Conservation (phyloP, 2,113 vertebrate genomes). For the Tetrax tetrax region DNA sequence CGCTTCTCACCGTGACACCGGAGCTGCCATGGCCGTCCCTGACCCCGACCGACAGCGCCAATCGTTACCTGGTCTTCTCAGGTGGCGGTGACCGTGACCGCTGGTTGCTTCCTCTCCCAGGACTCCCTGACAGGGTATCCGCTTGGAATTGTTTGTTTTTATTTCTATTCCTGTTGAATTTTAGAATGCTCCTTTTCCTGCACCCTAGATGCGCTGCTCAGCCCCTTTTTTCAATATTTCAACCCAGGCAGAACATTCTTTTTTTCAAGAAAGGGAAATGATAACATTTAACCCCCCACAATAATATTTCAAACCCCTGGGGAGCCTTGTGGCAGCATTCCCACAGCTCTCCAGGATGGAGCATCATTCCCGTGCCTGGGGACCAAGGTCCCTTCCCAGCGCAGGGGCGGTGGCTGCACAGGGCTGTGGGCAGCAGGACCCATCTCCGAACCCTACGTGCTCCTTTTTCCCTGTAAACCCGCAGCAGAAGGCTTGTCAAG, state of each 20-base stretch:
- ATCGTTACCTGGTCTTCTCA: not conserved
- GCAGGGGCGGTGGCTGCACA: rapidly evolving
- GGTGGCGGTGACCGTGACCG: rapidly evolving
- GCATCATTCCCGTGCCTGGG: rapidly evolving
- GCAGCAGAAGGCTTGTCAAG: not conserved
- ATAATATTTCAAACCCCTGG: not conserved
- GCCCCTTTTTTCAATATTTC: not conserved
- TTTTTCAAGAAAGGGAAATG: not conserved
- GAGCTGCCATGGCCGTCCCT: rapidly evolving
- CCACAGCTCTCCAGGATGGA: not conserved
- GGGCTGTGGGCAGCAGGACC: not conserved
- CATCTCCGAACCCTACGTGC: rapidly evolving
- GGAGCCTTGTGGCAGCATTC: not conserved
- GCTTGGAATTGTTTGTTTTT: too few relatives aligned
- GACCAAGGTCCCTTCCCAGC: not conserved
- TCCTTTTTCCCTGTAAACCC: not conserved
- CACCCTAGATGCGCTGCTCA: not conserved
- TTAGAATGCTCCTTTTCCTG: not conserved
- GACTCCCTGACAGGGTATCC: not conserved
- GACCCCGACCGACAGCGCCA: rapidly evolving
- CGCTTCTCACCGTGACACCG: rapidly evolving
- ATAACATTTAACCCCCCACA: not conserved
- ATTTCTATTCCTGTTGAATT: not conserved
- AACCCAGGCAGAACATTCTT: not conserved
- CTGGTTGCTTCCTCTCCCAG: rapidly evolving